A percentile compares a stretch with the other conserved stretches of the same genome.
Evolutionary conservation across 2,113 vertebrate genomes (phyloP).

Genomic region (Electrona antarctica): DNA sequence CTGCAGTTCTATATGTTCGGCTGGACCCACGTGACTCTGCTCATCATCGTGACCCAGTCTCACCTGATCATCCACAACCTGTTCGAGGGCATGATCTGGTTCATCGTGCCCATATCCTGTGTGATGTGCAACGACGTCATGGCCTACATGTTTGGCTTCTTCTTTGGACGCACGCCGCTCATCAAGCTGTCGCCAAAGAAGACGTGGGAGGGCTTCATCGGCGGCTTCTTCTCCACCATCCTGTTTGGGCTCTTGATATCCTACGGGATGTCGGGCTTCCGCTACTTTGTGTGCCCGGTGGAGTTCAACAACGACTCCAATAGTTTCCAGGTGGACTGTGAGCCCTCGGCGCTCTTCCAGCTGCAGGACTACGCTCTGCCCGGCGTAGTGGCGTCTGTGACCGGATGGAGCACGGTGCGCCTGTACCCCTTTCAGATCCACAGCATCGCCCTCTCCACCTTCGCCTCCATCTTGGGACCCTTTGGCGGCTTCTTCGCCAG

Average conservation of each 20-base stretch:
- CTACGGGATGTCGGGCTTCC: constrained; percentile 93
- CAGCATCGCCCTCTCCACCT: constrained; percentile 95
- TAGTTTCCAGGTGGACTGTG: constrained; percentile 95
- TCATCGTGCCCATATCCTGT: constrained; percentile 97
- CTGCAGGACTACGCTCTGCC: constrained; percentile 92
- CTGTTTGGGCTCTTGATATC: constrained; percentile 94
- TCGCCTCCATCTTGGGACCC: constrained; percentile 94
- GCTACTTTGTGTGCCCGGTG: constrained; percentile 95
- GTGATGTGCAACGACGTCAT: constrained; percentile 99
- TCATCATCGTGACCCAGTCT: constrained; percentile 97
- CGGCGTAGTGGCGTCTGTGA: constrained; percentile 82
- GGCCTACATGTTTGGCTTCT: constrained; percentile 99
- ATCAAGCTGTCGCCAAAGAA: constrained; percentile 99
- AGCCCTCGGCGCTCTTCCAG: constrained; percentile 93
- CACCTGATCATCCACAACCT: constrained; percentile 99
- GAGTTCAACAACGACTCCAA: constrained; percentile 98
- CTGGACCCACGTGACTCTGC: constrained; percentile 96
- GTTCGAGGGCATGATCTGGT: constrained; percentile 99
- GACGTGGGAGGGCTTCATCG: constrained; percentile 99
- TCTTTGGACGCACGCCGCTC: constrained; percentile 96
- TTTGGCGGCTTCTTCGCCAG: constrained; percentile 98
- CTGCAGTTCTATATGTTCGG: constrained; percentile 99
- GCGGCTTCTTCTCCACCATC: constrained; percentile 93
- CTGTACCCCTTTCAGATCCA: constrained; percentile 99
- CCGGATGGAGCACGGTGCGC: constrained; percentile 90